A percentile compares a stretch with the other conserved stretches of the same genome.
Conservation (phyloP, 2,113 vertebrate species). For the Hymenochirus boettgeri region DNA sequence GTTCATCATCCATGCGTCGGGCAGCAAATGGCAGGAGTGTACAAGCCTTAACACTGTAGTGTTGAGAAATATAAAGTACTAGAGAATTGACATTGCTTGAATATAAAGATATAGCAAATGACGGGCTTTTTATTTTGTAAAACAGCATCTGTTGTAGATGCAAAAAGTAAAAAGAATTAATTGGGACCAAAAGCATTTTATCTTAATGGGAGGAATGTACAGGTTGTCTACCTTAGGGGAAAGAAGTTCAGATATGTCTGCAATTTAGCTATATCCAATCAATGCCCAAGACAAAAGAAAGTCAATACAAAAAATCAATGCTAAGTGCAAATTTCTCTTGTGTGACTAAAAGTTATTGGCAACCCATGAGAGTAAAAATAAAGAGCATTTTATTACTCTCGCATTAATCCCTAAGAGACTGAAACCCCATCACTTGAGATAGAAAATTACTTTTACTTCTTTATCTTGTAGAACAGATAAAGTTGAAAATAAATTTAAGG, state of each 20-base stretch:
- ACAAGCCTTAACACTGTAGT: too few relatives aligned
- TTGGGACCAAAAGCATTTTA: too few relatives aligned
- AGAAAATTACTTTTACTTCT: not conserved
- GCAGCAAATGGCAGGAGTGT: too few relatives aligned
- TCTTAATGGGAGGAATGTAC: not conserved
- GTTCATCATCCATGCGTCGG: too few relatives aligned
- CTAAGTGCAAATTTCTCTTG: slow-evolving; percentile 39
- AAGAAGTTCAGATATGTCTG: not conserved
- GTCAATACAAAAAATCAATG: slow-evolving; percentile 31
- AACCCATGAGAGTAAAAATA: slow-evolving; percentile 15
- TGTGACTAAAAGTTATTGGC: slow-evolving; percentile 38
- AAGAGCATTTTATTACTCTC: slow-evolving; percentile 6
- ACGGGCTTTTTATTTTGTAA: too few relatives aligned
- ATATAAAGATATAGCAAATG: too few relatives aligned
- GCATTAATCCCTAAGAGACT: not conserved
- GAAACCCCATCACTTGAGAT: slow-evolving; percentile 4
- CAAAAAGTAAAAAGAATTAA: not conserved
- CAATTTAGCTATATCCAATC: slow-evolving; percentile 20
- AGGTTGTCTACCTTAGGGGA: too few relatives aligned
- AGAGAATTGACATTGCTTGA: too few relatives aligned
- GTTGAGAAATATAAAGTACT: too few relatives aligned
- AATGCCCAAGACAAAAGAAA: slow-evolving; percentile 22
- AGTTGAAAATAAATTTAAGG: not conserved
- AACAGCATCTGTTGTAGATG: not conserved
- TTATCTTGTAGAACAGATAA: not conserved